Conservation (phyloP, 2,888 invertebrate genomes). For the Trachelus stipa region DNA sequence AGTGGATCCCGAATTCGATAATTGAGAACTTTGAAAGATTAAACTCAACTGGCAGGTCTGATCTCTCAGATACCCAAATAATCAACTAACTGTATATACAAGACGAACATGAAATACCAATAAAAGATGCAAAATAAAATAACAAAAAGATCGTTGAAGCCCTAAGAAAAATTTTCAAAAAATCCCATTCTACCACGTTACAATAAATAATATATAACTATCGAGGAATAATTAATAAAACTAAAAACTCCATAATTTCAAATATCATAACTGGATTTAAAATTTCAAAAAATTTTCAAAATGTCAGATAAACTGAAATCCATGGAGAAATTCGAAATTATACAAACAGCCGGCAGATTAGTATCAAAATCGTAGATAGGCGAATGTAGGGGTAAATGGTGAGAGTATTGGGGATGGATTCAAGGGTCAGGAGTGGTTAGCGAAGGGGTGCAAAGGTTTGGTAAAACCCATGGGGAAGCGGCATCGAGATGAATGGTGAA, state of each 20-base stretch:
- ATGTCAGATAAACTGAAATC: constrained; percentile 5
- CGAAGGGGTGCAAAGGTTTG: not conserved
- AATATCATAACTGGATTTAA: no score
- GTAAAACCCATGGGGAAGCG: constrained; percentile 7
- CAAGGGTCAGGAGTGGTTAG: not conserved
- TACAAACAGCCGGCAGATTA: constrained; percentile 56
- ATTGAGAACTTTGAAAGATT: not conserved
- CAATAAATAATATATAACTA: no score
- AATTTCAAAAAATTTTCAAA: no score
- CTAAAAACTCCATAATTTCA: no score
- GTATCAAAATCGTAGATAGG: constrained; percentile 35
- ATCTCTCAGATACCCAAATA: no score
- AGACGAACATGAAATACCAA: no score
- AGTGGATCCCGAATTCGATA: constrained; percentile 5
- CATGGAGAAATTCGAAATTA: constrained; percentile 53
- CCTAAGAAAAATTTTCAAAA: no score
- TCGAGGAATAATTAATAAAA: no score
- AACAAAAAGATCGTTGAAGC: no score
- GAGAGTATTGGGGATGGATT: constrained; percentile 13
- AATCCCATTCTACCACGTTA: no score
- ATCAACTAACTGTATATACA: no score
- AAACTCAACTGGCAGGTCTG: not conserved
- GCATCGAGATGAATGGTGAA: constrained; percentile 20
- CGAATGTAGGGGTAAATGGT: not conserved
- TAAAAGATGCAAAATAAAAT: no score